Conservation (phyloP, 2,113 vertebrate genomes). For the Cervus canadensis region DNA sequence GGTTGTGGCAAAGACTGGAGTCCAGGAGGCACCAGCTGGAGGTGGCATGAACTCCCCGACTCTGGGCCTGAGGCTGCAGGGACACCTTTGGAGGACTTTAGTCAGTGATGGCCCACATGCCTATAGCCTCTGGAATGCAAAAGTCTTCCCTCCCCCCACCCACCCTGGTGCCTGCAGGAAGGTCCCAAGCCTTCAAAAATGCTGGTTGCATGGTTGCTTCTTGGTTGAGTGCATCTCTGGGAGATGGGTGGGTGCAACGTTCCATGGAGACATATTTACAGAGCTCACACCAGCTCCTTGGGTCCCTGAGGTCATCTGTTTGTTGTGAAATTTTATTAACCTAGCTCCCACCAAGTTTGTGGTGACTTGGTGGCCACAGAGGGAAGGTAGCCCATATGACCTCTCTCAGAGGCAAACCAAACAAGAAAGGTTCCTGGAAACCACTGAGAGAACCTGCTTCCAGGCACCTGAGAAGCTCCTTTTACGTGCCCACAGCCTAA, state of each 20-base stretch:
- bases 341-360: background rate
- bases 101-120: background rate
- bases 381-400: background rate
- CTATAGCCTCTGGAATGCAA: background rate
- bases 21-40: background rate
- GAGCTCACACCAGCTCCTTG: background rate
- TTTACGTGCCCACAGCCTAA: accelerated
- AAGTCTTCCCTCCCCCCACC: background rate
- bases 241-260: accelerated
- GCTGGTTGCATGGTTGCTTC: accelerated
- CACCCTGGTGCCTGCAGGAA: background rate
- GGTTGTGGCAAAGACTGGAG: background rate
- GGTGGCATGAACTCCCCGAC: accelerated
- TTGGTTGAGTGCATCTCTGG: accelerated
- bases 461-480: background rate
- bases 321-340: background rate
- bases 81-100: background rate
- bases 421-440: background rate
- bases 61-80: background rate
- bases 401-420: background rate
- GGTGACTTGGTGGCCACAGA: background rate
- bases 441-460: background rate
- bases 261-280: background rate
- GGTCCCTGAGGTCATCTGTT: background rate
- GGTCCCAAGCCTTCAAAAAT: background rate